Conservation (phyloP, 2,113 vertebrate species). For the Osmerus eperlanus region DNA sequence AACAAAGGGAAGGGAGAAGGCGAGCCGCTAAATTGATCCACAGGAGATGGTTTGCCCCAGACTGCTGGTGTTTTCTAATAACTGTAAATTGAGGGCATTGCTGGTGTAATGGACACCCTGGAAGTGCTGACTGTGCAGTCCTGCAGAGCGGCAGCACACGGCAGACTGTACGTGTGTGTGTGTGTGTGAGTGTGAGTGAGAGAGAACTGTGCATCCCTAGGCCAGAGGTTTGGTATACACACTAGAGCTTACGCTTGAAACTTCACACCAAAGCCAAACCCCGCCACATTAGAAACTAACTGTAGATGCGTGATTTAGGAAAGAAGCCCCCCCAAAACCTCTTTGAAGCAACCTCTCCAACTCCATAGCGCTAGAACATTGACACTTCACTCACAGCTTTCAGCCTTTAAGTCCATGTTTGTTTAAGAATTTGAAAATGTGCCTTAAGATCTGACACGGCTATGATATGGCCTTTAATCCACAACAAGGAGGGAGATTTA, state of each 20-base stretch:
- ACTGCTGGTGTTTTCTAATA: neutral
- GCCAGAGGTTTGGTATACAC: neutral
- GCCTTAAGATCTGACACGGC: conserved; percentile 55
- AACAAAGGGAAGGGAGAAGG: neutral
- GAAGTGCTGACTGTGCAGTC: neutral
- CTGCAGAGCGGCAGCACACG: neutral
- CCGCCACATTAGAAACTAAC: too few species aligned
- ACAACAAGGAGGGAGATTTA: conserved; percentile 71
- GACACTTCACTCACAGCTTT: conserved; percentile 25
- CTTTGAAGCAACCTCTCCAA: too few species aligned
- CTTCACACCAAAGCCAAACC: too few species aligned
- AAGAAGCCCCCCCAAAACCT: too few species aligned
- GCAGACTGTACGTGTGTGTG: neutral
- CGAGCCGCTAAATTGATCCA: neutral
- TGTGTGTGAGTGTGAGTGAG: neutral
- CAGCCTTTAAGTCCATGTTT: conserved; percentile 56
- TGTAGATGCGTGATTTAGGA: too few species aligned
- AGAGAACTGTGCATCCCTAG: neutral
- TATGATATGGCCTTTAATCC: conserved; percentile 67
- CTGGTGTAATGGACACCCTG: conserved; percentile 9
- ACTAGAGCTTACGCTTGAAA: too few species aligned
- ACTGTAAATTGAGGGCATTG: conserved; percentile 6
- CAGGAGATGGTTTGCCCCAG: neutral
- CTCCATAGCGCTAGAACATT: too few species aligned
- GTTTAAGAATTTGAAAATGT: conserved; percentile 53